Evolutionary conservation across 2,888 invertebrate genomes (phyloP), one percentile per base, ranked within the genome.

Genomic region (Dasysyrphus albostriatus): DNA sequence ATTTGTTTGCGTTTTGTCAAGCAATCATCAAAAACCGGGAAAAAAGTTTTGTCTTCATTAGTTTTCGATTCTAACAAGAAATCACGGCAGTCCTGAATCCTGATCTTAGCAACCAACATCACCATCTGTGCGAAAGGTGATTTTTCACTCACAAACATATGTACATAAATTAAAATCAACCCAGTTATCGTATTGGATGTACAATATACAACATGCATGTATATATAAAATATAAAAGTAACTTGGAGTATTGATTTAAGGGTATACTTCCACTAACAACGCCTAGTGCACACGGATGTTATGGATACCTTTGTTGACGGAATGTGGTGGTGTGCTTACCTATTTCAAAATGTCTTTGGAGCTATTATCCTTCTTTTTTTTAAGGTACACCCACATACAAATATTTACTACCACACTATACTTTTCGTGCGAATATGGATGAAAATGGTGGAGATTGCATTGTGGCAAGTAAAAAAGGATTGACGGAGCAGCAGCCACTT

Each of bases 91-190:
- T 19, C 61, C 54, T 63, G 12, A 47, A 34, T 49, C 19, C 54
- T 75, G 42, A 63, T 59, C 51, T 9, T 47, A 56, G 19, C 4
- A 16, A 37, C 10, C 58, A 59, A 42, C 37, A 34, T 16, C 51
- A 69, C 16, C 61, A 69, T 75, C 29, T 75, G 69, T 54, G 29
- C 59, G 47, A 54, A 61, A 54, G 32, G 51, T 56, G 61, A 63
- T 63, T 63, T 59, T 42, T 19, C 24, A 58, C 34, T 29, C 32
- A 61, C 54, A 72, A 79, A 72, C 70, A 78, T 72, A 78, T 75
- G 75, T 72, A 78, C 78, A 78, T 72, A 72, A 72, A 78, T 72
- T 79, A 79, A 54, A 72, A 79, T 72, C 72, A 79, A 72, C 72
- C 63, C 72, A 56, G 61, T 78, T 70, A 78, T 12, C 16, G 61